Evolutionary conservation across 2,888 invertebrate genomes (phyloP).

Genomic region (Trypoxylon attenuatum): DNA sequence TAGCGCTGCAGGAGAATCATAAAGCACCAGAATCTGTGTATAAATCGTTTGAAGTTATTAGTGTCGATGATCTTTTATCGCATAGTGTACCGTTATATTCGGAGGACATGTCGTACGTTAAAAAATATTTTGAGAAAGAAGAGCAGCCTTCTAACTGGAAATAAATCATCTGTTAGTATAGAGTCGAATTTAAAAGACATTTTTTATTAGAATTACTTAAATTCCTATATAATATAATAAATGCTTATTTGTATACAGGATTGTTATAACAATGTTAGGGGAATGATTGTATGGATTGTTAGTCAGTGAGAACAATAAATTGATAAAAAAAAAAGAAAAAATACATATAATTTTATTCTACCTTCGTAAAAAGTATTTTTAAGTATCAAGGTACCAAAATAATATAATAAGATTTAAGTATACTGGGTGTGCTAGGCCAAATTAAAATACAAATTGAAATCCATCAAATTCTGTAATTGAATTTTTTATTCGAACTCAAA

Average conservation of each 20-base stretch:
- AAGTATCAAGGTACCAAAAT: too few relatives aligned
- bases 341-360: slow-evolving; percentile 23
- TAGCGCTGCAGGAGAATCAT: slow-evolving; percentile 77
- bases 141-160: slow-evolving; percentile 65
- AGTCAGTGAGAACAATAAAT: slow-evolving; percentile 36
- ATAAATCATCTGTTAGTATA: too few relatives aligned
- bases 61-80: slow-evolving; percentile 79
- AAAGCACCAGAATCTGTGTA: slow-evolving; percentile 50
- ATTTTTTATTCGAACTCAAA: too few relatives aligned
- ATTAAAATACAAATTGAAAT: too few relatives aligned
- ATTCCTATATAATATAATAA: not conserved
- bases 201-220: not conserved
- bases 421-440: not conserved
- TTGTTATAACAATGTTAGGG: slow-evolving; percentile 9
- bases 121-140: slow-evolving; percentile 78
- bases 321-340: too few relatives aligned
- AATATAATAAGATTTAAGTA: not conserved
- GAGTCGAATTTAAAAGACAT: not conserved
- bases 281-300: slow-evolving; percentile 26
- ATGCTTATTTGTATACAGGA: too few relatives aligned
- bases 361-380: slow-evolving; percentile 9
- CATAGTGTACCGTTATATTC: slow-evolving; percentile 76
- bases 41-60: slow-evolving; percentile 76
- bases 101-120: slow-evolving; percentile 77
- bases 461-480: too few relatives aligned